Conservation (phyloP, 2,113 vertebrate genomes). For the Pimephales promelas region DNA sequence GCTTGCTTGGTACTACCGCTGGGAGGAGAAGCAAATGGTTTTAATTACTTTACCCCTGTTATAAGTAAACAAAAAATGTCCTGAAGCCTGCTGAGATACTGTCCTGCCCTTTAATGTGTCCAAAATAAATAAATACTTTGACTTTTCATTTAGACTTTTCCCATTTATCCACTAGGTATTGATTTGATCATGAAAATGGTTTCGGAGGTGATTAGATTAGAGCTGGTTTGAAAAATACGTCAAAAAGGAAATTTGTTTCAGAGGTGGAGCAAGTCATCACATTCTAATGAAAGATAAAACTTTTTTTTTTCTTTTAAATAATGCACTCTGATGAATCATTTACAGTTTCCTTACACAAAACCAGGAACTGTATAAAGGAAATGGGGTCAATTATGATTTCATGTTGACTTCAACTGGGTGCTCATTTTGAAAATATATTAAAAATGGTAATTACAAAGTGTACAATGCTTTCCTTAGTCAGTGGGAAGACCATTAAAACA, state of each 20-base stretch:
- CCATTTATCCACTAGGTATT: background rate
- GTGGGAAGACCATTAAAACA: background rate
- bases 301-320: background rate
- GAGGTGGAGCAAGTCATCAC: background rate
- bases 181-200: background rate
- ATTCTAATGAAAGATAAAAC: background rate
- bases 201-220: background rate
- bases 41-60: conserved; percentile 1
- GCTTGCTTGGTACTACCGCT: background rate
- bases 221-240: background rate
- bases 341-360: background rate
- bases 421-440: background rate
- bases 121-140: background rate
- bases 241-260: background rate
- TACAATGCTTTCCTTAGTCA: background rate
- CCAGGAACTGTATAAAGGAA: background rate
- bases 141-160: background rate
- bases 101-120: background rate
- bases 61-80: background rate
- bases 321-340: background rate
- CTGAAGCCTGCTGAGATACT: background rate
- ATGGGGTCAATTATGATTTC: background rate
- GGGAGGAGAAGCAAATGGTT: conserved; percentile 1
- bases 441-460: background rate
- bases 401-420: background rate